Conservation (phyloP, 2,888 invertebrate species). For the Drepana falcataria region DNA sequence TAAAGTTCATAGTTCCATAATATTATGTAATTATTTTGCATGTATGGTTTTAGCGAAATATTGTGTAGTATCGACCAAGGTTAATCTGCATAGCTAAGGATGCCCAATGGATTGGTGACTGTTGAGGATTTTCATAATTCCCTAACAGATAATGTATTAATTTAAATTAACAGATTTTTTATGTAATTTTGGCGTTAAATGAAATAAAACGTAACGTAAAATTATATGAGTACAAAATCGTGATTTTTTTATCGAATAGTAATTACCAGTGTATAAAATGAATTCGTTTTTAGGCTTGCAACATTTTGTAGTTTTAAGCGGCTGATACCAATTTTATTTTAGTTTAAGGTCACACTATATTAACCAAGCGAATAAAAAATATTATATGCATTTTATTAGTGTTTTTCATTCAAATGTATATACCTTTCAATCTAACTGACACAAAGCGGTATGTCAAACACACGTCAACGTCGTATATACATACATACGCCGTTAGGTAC, state of each 20-base stretch:
- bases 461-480: no score
- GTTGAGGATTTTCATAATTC: no score
- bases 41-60: neutral
- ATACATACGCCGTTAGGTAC: no score
- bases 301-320: conserved; percentile 37
- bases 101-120: no score
- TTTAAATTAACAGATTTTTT: neutral
- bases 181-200: neutral
- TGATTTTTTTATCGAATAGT: conserved; percentile 35
- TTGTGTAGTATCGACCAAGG: no score
- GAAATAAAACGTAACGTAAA: conserved; percentile 11
- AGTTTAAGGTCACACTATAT: conserved; percentile 54
- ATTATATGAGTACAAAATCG: conserved; percentile 54
- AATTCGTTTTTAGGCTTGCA: conserved; percentile 33
- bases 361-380: conserved; percentile 34
- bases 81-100: no score
- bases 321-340: conserved; percentile 70
- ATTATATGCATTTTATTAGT: conserved; percentile 9
- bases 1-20: neutral
- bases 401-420: neutral
- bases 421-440: no score
- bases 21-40: neutral
- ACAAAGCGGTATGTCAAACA: no score
- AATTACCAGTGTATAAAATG: conserved; percentile 55
- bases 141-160: no score